Conservation (phyloP, 2,797 vertebrate species). For the Momotus momota region DNA sequence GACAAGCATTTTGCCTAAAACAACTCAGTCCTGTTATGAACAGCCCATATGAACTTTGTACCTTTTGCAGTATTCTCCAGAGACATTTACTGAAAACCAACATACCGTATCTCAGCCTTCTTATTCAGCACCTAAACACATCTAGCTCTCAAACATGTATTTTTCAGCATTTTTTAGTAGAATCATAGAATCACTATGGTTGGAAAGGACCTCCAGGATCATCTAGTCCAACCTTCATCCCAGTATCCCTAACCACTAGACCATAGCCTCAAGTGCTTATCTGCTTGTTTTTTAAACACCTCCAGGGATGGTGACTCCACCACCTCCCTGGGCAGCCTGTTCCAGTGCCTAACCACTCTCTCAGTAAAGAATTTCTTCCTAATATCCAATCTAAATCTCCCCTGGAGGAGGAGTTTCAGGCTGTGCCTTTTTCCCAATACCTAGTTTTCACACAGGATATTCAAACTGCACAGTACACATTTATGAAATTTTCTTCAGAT, state of each 20-base stretch:
- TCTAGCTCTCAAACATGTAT: neutral
- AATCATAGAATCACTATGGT: too few species aligned
- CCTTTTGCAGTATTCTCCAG: neutral
- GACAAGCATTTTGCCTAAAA: neutral
- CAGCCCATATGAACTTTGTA: neutral
- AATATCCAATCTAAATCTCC: too few species aligned
- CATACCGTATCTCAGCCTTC: neutral
- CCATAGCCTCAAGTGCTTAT: too few species aligned
- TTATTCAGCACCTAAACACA: neutral
- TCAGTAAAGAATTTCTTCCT: too few species aligned
- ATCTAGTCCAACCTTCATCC: too few species aligned
- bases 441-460: neutral
- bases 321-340: too few species aligned
- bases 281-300: too few species aligned
- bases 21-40: neutral
- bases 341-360: too few species aligned
- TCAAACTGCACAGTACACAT: neutral
- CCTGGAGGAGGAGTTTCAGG: neutral
- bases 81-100: neutral
- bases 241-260: too few species aligned
- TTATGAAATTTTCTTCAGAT: neutral
- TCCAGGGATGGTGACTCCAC: too few species aligned
- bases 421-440: neutral
- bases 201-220: too few species aligned
- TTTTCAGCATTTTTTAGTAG: neutral